phyloP scores from a whole-genome alignment of 2,113 vertebrate species.

The Pseudorectes ferrugineus region DNA sequence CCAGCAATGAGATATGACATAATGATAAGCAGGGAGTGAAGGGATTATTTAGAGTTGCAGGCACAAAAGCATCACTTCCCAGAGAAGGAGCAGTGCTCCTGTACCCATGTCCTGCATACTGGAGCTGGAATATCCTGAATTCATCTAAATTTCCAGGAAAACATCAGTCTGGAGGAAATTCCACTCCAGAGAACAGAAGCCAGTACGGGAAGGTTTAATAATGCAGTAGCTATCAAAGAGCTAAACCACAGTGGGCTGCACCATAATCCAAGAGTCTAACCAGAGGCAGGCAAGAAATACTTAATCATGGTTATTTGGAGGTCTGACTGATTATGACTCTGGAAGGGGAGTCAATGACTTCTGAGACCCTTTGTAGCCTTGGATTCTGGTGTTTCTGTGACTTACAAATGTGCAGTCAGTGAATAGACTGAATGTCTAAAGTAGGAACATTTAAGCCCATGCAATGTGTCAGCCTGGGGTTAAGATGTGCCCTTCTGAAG shows the following conservation, averaged over 20 bases:
- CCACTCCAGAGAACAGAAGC: background rate
- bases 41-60: background rate
- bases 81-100: background rate
- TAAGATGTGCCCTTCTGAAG: background rate
- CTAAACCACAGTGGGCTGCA: background rate
- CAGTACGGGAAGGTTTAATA: background rate
- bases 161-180: background rate
- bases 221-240: background rate
- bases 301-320: background rate
- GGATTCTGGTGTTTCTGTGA: background rate
- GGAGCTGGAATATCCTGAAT: background rate
- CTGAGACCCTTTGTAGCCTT: background rate
- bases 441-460: accelerated
- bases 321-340: background rate
- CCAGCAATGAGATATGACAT: background rate
- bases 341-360: background rate
- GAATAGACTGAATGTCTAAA: background rate
- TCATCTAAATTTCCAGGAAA: background rate
- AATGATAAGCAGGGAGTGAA: background rate
- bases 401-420: background rate
- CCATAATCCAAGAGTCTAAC: background rate
- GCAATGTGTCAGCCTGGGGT: background rate
- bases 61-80: background rate
- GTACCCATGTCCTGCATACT: background rate
- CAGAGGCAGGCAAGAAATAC: background rate